Conservation (phyloP, 1,140 invertebrate genomes). For the Platorchestia sp. region DNA sequence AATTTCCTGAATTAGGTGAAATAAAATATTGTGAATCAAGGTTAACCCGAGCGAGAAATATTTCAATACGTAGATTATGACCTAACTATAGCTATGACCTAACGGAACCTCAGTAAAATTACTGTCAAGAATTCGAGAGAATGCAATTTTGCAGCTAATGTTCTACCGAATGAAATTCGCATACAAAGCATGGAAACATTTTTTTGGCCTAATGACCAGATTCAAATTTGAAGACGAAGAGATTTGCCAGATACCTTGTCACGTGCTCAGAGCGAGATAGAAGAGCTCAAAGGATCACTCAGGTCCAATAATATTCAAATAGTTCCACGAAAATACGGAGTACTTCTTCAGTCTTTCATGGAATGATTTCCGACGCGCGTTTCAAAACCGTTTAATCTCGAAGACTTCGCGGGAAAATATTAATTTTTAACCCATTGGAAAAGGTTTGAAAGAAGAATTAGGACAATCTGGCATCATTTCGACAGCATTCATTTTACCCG, state of each 20-base stretch:
- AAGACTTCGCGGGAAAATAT: not conserved
- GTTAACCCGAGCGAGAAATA: not conserved
- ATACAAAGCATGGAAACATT: not conserved
- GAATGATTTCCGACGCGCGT: not conserved
- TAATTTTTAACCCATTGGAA: not conserved
- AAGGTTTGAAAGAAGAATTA: not conserved
- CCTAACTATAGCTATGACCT: no score
- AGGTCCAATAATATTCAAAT: conserved; percentile 9
- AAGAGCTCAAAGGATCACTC: not conserved
- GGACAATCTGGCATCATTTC: not conserved
- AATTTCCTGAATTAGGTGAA: not conserved
- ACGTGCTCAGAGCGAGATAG: not conserved
- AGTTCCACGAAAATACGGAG: not conserved
- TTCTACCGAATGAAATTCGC: not conserved
- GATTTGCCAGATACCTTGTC: not conserved
- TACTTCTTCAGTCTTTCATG: not conserved
- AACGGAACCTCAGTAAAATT: not conserved
- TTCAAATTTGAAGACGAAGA: not conserved
- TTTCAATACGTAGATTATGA: not conserved
- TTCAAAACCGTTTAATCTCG: not conserved
- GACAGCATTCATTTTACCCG: not conserved
- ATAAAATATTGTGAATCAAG: not conserved
- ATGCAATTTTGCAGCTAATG: not conserved
- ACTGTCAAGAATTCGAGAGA: not conserved
- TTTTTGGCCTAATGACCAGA: not conserved